These are phyloP conservation scores for Meriones unguiculatus DNA, from an alignment of 2,113 vertebrate species.

Conservation along the genomic window DNA sequence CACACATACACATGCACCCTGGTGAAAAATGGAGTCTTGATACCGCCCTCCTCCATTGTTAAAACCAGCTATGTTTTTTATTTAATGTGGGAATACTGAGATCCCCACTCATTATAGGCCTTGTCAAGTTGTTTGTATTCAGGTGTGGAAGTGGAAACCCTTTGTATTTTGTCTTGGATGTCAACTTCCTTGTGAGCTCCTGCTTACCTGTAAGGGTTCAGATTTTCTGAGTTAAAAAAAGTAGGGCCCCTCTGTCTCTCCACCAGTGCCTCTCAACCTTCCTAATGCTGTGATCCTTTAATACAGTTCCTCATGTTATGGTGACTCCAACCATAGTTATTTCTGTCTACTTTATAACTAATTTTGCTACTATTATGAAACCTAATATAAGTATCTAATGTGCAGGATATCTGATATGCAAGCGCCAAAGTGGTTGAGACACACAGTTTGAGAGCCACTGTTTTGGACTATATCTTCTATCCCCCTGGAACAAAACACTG, in stretches of 20 bases:
- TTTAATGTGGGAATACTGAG: no score
- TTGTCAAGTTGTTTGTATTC: not conserved
- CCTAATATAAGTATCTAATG: no score
- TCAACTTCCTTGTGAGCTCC: not conserved
- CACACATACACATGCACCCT: no score
- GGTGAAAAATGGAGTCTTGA: not conserved
- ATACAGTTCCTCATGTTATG: no score
- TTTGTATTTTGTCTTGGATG: not conserved
- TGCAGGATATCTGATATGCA: not conserved
- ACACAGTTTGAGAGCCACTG: not conserved
- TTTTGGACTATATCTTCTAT: not conserved
- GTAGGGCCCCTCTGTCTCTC: not conserved
- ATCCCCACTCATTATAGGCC: not conserved
- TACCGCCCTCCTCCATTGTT: not conserved
- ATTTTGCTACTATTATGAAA: not conserved
- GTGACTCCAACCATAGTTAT: no score
- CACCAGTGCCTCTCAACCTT: not conserved
- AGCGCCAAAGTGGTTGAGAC: no score
- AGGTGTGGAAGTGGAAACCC: not conserved
- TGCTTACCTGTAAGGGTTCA: not conserved
- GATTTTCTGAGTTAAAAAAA: not conserved
- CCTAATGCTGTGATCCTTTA: no score
- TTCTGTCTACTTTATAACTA: no score
- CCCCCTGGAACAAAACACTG: not conserved
- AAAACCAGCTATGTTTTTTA: not conserved